Base-by-base conservation (phyloP, 1,140 invertebrate genomes). In the Manduca sexta region DNA sequence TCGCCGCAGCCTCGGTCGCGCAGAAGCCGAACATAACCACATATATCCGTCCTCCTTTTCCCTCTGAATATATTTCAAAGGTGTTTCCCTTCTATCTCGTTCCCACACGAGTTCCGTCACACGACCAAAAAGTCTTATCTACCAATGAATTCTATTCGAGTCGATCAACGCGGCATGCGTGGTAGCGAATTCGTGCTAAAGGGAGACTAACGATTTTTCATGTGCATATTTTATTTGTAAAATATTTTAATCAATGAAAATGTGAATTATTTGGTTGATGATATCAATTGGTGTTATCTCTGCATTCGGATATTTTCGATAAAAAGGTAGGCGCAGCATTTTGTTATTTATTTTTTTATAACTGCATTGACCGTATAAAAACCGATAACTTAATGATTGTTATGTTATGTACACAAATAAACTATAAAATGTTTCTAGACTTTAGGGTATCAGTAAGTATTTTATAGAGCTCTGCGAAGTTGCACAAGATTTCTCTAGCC, bases 171-270 rank as follows among this genome's bases (percentile, higher is more conserved):
- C 54, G 54, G 35, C 45, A 47, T 49, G 54, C 51, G 54, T 49
- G 13, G 29, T 34, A 26, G 47, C 26, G 29, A 17, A 43, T 29
- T 10, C 21, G 41, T 31, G 41, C 12, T 30, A 30, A 43, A 42
- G 17, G n/a, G 21, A 26, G 12, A 13, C 5, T n/a, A 30, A 18
- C 17, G 41, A 40, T 40, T 40, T 43, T 40, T 34, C 12, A 30
- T 35, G 15, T 34, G 44, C 17, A 34, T 29, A 15, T 42, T 45
- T 42, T 43, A 17, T 26, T 18, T 34, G 45, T 49, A 33, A 53
- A 41, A 38, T 48, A 26, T 26, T 26, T 45, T 56, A 51, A 60
- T 60, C 45, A 63, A 69, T 56, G 47, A 69, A 67, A 73, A 69
- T 69, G 66, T 72, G 66, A 64, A 57, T 49, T 6, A 15, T 52